Percentiles rank a stretch among this genome's conserved stretches.
Conservation (phyloP, 1,140 invertebrate genomes). For the Drosophila chauvacae region DNA sequence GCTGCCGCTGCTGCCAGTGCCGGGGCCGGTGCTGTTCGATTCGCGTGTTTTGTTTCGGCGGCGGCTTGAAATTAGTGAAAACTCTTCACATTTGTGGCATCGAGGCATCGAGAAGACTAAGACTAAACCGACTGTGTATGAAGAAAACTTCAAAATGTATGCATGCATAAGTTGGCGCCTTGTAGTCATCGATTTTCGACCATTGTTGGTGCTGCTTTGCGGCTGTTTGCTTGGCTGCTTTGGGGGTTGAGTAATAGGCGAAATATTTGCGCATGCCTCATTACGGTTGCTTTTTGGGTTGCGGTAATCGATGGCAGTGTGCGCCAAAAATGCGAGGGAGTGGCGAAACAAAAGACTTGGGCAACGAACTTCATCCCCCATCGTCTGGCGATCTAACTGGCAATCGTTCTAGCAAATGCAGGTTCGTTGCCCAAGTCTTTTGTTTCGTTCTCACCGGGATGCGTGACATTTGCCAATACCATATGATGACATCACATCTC, state of each 20-base stretch:
- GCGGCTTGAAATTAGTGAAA: conserved; percentile 79
- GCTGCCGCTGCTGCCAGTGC: conserved; percentile 19
- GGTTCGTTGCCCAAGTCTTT: conserved; percentile 35
- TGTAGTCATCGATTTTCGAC: conserved; percentile 74
- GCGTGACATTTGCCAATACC: conserved; percentile 63
- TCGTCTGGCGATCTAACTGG: not conserved
- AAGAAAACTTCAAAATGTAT: conserved; percentile 60
- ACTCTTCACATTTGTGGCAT: conserved; percentile 69
- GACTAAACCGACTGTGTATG: conserved; percentile 46
- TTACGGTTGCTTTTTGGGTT: conserved; percentile 73
- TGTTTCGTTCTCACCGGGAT: conserved; percentile 21
- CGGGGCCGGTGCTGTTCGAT: conserved; percentile 58
- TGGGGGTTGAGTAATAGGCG: conserved; percentile 72
- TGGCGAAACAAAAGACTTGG: conserved; percentile 80
- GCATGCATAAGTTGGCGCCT: conserved; percentile 74
- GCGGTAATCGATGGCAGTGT: conserved; percentile 72
- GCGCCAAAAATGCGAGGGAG: conserved; percentile 68
- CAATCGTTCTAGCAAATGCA: conserved; percentile 7
- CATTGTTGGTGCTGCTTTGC: conserved; percentile 44
- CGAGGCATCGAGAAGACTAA: conserved; percentile 41
- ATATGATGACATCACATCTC: conserved; percentile 46
- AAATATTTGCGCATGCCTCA: conserved; percentile 81
- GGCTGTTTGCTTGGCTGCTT: conserved; percentile 49
- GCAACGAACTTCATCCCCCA: conserved; percentile 59
- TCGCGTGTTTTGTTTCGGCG: conserved; percentile 79